Conservation (phyloP, 2,888 invertebrate species). For the Marronus borbonicus region DNA sequence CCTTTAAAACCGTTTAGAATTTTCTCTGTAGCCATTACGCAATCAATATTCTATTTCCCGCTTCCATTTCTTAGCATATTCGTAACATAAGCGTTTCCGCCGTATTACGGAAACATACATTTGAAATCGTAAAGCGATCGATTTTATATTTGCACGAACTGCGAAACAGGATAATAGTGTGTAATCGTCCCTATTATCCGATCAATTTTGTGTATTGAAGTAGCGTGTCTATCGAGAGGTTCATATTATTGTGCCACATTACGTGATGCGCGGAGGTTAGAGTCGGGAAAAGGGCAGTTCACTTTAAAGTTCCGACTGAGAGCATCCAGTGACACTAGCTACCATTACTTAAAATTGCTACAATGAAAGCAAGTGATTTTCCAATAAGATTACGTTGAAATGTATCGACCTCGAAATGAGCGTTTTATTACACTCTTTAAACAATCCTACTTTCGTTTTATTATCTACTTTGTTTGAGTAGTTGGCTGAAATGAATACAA, state of each 20-base stretch:
- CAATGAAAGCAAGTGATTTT: slow-evolving; percentile 12
- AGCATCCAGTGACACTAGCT: neutral
- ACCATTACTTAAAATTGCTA: slow-evolving; percentile 1
- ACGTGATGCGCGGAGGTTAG: neutral
- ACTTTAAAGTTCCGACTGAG: slow-evolving; percentile 10
- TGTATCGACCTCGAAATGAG: slow-evolving; percentile 2
- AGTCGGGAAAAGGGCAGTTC: slow-evolving; percentile 18
- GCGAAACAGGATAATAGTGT: slow-evolving; percentile 24
- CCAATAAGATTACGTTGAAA: neutral
- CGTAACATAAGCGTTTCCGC: neutral
- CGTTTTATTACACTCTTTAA: neutral
- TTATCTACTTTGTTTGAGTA: neutral
- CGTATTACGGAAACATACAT: neutral
- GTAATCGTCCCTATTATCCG: slow-evolving; percentile 15
- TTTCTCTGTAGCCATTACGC: too few relatives aligned
- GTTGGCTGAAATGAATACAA: neutral
- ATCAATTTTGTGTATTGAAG: neutral
- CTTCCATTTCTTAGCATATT: neutral
- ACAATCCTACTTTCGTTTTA: neutral
- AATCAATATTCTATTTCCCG: too few relatives aligned
- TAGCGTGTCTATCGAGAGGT: slow-evolving; percentile 4
- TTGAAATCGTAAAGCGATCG: slow-evolving; percentile 7
- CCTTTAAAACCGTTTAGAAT: too few relatives aligned
- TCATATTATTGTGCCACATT: slow-evolving; percentile 1
- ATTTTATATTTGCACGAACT: slow-evolving; percentile 10